phyloP scores from a whole-genome alignment of 2,888 invertebrate genomes.

The Eupsilia transversa region DNA sequence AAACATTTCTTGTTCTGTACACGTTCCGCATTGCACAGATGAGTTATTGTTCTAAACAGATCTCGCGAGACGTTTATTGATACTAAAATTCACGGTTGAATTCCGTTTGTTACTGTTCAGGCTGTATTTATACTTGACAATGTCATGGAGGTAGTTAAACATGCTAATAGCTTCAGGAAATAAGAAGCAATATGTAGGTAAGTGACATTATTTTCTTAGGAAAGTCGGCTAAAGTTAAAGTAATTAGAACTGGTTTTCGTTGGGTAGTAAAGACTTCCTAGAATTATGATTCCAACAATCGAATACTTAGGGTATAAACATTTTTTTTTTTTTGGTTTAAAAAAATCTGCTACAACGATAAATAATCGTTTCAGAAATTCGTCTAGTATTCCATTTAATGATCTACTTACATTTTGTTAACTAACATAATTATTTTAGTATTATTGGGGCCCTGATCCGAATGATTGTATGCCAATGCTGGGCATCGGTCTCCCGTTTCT shows the following conservation, averaged over 20 bases:
- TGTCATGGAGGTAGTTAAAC: slow-evolving; percentile 16
- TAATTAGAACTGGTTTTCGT: neutral
- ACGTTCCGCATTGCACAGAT: slow-evolving; percentile 53
- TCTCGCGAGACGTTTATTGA: slow-evolving; percentile 65
- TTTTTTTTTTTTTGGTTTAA: too few relatives aligned
- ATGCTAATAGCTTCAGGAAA: neutral
- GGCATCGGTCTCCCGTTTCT: too few relatives aligned
- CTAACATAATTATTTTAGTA: neutral
- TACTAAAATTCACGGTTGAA: slow-evolving; percentile 52
- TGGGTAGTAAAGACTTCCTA: neutral
- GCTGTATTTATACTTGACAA: slow-evolving; percentile 1
- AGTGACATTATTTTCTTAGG: neutral
- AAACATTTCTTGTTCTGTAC: slow-evolving; percentile 43
- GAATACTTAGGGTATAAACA: too few relatives aligned
- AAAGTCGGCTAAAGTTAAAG: neutral
- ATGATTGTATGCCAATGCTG: neutral
- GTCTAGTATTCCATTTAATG: too few relatives aligned
- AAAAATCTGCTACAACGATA: too few relatives aligned
- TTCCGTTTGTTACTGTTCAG: neutral
- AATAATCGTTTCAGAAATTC: neutral
- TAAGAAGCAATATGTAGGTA: neutral
- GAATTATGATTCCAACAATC: too few relatives aligned
- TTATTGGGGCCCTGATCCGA: neutral
- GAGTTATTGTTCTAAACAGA: slow-evolving; percentile 56
- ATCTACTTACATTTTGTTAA: too few relatives aligned